Conservation (phyloP, 2,797 vertebrate species). For the Brachyalestes nurse region DNA sequence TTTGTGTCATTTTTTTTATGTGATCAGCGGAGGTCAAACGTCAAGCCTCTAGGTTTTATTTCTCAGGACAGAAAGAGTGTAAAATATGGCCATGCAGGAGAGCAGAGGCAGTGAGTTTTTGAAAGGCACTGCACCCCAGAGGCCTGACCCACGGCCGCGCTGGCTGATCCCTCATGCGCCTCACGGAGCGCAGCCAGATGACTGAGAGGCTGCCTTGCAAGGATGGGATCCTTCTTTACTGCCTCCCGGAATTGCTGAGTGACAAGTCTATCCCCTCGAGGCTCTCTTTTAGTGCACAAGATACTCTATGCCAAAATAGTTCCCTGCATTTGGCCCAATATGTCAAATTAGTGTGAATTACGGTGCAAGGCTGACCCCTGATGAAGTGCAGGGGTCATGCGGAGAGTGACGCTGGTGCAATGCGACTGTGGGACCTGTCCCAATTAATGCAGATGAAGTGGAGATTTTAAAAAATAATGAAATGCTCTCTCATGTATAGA, state of each 20-base stretch:
- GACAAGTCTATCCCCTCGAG: conserved; percentile 55
- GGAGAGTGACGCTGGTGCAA: neutral
- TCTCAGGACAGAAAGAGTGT: conserved; percentile 1
- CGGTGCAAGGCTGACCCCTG: conserved; percentile 20
- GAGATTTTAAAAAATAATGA: neutral
- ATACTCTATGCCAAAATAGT: conserved; percentile 48
- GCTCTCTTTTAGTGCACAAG: conserved; percentile 50
- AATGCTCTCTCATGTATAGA: neutral
- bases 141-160: conserved; percentile 63
- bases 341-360: conserved; percentile 51
- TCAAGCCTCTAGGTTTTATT: conserved; percentile 27
- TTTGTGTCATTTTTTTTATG: conserved; percentile 18
- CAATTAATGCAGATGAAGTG: neutral
- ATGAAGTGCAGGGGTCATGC: conserved; percentile 33
- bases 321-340: conserved; percentile 43
- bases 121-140: conserved; percentile 28
- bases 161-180: conserved; percentile 50
- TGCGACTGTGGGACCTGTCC: neutral
- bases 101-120: conserved; percentile 12
- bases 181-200: conserved; percentile 47
- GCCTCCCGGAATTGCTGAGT: conserved; percentile 58
- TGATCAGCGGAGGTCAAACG: conserved; percentile 20
- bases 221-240: conserved; percentile 49
- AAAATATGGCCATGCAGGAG: conserved; percentile 4
- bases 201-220: conserved; percentile 58